Conservation (phyloP, 2,888 invertebrate genomes). For the Phaedon cochleariae region DNA sequence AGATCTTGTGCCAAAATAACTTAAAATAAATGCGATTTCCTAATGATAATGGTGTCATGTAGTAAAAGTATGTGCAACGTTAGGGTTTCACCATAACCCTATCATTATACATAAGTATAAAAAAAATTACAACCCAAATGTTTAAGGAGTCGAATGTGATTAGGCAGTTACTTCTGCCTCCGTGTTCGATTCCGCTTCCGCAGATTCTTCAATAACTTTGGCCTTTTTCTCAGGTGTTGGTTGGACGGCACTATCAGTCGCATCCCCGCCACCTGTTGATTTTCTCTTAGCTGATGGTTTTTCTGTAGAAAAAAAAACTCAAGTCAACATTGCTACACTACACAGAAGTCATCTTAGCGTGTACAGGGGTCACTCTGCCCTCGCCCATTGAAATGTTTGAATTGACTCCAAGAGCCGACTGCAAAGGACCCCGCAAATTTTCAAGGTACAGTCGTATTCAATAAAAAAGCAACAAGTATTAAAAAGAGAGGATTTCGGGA, state of each 20-base stretch:
- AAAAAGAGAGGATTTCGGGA: too few relatives aligned
- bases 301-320: slow-evolving; percentile 53
- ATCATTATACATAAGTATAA: slow-evolving; percentile 49
- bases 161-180: slow-evolving; percentile 69
- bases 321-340: too few relatives aligned
- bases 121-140: slow-evolving; percentile 41
- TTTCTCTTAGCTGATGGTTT: slow-evolving; percentile 68
- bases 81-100: slow-evolving; percentile 48
- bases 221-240: slow-evolving; percentile 78
- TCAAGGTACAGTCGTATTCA: too few relatives aligned
- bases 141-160: slow-evolving; percentile 41
- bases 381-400: too few relatives aligned
- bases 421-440: too few relatives aligned
- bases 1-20: slow-evolving; percentile 44
- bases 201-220: slow-evolving; percentile 69
- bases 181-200: slow-evolving; percentile 66
- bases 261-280: slow-evolving; percentile 66
- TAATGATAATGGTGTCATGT: slow-evolving; percentile 51
- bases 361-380: too few relatives aligned
- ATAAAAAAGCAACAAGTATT: too few relatives aligned
- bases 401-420: too few relatives aligned
- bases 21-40: slow-evolving; percentile 55
- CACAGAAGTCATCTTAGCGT: too few relatives aligned
- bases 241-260: slow-evolving; percentile 65
- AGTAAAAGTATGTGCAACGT: slow-evolving; percentile 46